Evolutionary conservation across 2,888 invertebrate species (phyloP), one percentile per base, ranked within the genome.

Genomic region (Troides aeacus): DNA sequence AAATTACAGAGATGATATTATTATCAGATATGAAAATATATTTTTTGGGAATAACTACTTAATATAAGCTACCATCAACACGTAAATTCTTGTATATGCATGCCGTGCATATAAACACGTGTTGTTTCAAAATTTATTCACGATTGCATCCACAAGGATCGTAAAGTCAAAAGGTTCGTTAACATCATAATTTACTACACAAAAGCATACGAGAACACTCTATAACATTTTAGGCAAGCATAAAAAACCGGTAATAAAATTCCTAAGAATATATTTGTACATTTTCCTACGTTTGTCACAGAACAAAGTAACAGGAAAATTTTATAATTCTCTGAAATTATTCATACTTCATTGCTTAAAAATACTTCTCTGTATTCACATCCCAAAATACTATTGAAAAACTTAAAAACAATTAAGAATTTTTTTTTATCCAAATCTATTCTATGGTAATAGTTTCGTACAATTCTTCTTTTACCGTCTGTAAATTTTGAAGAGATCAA

Each of bases 221-320:
- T 23, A 58, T 57, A 64, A 39, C 56, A 57, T 64, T 57, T 57
- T 39, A 64, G 39, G n/a, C 18, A 53, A 53, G 8, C 5, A 53
- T n/a, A n/a, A 18, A 53, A n/a, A 46, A 46, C 15, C 10, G 1
- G 15, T 46, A 46, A 53, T n/a, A n/a, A 53, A 53, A n/a, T n/a
- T n/a, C 53, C n/a, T 53, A 56, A 36, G 23, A 39, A 64, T 30
- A 30, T 24, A 57, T 36, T 6, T 64, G n/a, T 53, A 15, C 53
- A 18, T n/a, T 53, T 53, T n/a, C 53, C 1, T 18, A n/a, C 53
- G n/a, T 53, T 64, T 57, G 56, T 57, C 56, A 21, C 56, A 56
- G 17, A 56, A 57, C 30, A 21, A 23, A 56, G 6, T 24, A 64
- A 64, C 64, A 64, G 64, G 64, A 64, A 64, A 64, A 64, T 36